phyloP scores from a whole-genome alignment of 2,113 vertebrate genomes.

The Antechinus flavipes region DNA sequence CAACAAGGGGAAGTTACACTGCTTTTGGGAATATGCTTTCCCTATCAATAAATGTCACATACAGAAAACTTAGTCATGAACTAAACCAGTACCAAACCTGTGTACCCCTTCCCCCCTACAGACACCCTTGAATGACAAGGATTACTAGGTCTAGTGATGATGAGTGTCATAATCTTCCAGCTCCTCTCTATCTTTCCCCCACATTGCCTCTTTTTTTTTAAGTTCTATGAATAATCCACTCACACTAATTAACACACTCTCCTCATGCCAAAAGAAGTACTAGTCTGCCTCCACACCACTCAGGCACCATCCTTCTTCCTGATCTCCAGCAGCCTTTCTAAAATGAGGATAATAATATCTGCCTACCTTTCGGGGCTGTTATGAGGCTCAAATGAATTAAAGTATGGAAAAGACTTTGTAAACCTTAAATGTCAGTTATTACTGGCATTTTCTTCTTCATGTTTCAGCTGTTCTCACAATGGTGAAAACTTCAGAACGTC shows the following conservation, averaged over 20 bases:
- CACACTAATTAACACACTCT: not conserved
- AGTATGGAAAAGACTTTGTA: not conserved
- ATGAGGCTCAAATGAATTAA: not conserved
- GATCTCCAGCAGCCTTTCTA: not conserved
- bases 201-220: not conserved
- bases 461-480: not conserved
- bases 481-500: not conserved
- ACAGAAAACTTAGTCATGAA: not conserved
- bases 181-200: not conserved
- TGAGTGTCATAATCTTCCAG: not conserved
- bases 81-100: not conserved
- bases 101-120: not conserved
- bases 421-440: not conserved
- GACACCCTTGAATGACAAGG: not conserved
- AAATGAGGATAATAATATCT: not conserved
- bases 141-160: not conserved
- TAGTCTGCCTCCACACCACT: not conserved
- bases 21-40: not conserved
- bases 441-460: not conserved
- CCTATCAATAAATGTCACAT: not conserved
- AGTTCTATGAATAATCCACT: not conserved
- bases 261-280: not conserved
- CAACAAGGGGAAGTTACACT: not conserved
- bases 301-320: not conserved
- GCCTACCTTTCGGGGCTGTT: not conserved